Evolutionary conservation across 2,797 vertebrate species (phyloP).

Genomic region (Sciurus vulgaris): DNA sequence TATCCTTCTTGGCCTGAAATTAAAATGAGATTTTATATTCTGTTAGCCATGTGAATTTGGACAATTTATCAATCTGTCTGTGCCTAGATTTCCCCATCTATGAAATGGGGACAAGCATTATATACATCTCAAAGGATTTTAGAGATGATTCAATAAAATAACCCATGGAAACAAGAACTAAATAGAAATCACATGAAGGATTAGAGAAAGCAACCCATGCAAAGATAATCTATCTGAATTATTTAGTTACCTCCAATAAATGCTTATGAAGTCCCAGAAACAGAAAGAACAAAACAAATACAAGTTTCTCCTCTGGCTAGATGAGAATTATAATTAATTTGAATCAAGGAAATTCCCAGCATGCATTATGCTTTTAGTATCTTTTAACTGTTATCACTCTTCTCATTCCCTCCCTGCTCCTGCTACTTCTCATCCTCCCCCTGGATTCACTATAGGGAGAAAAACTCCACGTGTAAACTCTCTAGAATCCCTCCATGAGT

Average conservation of each 20-base stretch:
- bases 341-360: neutral
- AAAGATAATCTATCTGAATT: neutral
- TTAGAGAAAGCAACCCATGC: neutral
- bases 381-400: neutral
- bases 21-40: neutral
- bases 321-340: neutral
- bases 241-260: neutral
- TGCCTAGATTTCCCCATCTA: neutral
- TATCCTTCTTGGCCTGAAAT: neutral
- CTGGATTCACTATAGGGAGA: neutral
- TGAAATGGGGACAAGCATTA: neutral
- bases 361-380: neutral
- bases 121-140: neutral
- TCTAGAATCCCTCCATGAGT: neutral
- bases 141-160: slow-evolving; percentile 17
- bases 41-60: neutral
- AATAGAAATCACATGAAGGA: neutral
- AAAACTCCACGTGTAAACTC: neutral
- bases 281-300: neutral
- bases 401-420: accelerated
- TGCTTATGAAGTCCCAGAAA: neutral
- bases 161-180: neutral
- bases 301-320: neutral
- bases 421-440: neutral
- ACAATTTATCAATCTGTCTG: neutral